Percentiles rank a stretch among this genome's conserved stretches.
Evolutionary conservation across 2,113 vertebrate species (phyloP).

Genomic region (Pantherophis guttatus): DNA sequence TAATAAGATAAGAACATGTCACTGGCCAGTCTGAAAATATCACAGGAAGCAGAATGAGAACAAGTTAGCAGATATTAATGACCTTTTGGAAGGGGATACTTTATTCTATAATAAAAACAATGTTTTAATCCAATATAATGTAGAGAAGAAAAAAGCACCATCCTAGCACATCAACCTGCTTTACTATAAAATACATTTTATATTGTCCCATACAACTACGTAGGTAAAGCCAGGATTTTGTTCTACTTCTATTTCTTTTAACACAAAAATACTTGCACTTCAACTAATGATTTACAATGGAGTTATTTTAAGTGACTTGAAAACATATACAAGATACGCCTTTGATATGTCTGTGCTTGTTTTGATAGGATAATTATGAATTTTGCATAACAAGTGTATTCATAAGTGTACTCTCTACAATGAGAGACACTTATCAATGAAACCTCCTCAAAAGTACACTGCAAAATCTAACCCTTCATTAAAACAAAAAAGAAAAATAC

Average conservation of each 20-base stretch:
- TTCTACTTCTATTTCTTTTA: not conserved
- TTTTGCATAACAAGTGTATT: not conserved
- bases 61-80: not conserved
- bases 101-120: not conserved
- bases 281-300: not conserved
- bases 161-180: not conserved
- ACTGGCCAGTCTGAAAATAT: conserved; percentile 17
- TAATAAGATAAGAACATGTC: conserved; percentile 36
- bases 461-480: not conserved
- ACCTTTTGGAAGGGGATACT: not conserved
- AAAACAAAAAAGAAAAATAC: not conserved
- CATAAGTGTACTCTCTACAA: not conserved
- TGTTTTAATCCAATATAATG: not conserved
- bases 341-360: not conserved
- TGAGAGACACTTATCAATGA: not conserved
- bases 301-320: too few species aligned
- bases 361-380: not conserved
- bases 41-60: conserved; percentile 39
- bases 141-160: not conserved
- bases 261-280: not conserved
- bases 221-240: not conserved
- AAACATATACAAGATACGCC: not conserved
- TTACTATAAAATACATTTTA: not conserved
- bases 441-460: not conserved
- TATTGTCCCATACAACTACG: not conserved